These are phyloP conservation scores for Danionella dracula DNA, from an alignment of 2,797 vertebrate species.

Conservation along the genomic window DNA sequence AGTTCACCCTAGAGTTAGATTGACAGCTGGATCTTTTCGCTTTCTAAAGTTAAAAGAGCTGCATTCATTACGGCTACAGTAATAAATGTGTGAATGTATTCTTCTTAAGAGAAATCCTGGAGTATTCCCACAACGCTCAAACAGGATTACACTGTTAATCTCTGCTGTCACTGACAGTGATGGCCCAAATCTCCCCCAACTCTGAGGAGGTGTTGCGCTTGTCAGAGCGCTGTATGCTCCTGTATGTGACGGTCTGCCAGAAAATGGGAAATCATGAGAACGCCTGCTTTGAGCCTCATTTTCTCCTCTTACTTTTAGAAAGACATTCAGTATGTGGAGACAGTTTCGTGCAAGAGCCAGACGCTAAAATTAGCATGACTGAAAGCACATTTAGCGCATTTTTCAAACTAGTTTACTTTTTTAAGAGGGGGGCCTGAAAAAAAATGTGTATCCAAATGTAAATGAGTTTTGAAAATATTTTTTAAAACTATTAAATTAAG, in stretches of 20 bases:
- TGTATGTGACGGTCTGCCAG: slow-evolving; percentile 33
- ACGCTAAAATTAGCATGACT: background rate
- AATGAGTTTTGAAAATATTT: no score
- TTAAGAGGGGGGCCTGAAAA: no score
- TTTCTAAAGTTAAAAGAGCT: slow-evolving; percentile 2
- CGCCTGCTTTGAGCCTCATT: slow-evolving; percentile 55
- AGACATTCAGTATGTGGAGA: slow-evolving; percentile 60
- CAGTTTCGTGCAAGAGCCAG: slow-evolving; percentile 35
- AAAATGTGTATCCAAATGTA: no score
- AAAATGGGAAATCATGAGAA: slow-evolving; percentile 71
- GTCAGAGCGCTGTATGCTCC: slow-evolving; percentile 66
- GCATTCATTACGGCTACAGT: slow-evolving; percentile 29
- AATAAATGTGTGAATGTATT: slow-evolving; percentile 40
- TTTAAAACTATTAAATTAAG: no score
- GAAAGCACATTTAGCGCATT: background rate
- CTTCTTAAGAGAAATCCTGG: slow-evolving; percentile 37
- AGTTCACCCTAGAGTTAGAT: background rate
- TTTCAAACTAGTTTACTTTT: background rate
- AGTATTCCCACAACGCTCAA: slow-evolving; percentile 64
- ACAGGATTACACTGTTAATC: slow-evolving; percentile 82
- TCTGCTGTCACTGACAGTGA: slow-evolving; percentile 84
- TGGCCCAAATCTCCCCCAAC: slow-evolving; percentile 73
- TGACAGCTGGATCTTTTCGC: background rate
- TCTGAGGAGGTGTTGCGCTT: slow-evolving; percentile 71
- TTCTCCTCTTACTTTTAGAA: background rate